Evolutionary conservation across 2,797 vertebrate species (phyloP).

Genomic region (Rhinoraja longicauda): DNA sequence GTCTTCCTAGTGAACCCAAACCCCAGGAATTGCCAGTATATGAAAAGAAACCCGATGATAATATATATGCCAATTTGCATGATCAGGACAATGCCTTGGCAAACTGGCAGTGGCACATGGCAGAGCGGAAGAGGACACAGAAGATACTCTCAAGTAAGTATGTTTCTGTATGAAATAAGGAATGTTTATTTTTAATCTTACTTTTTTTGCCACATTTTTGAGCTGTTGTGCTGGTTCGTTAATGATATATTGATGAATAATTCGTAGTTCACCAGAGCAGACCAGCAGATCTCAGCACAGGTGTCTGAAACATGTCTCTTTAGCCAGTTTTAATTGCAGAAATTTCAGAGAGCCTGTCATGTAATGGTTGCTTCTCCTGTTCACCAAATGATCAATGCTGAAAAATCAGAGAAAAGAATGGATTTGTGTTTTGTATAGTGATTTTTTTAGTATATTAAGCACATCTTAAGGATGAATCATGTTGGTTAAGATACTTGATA

Average conservation of each 20-base stretch:
- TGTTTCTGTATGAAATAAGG: neutral
- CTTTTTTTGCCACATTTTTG: neutral
- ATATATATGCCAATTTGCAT: constrained; percentile 43
- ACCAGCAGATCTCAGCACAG: too few species aligned
- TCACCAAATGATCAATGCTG: neutral
- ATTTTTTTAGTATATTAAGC: too few species aligned
- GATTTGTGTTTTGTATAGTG: neutral
- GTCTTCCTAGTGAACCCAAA: constrained; percentile 25
- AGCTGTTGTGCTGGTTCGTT: neutral
- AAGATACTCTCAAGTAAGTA: constrained; percentile 67
- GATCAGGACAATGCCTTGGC: constrained; percentile 65
- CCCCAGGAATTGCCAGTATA: constrained; percentile 35
- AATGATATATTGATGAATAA: neutral
- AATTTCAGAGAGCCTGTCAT: neutral
- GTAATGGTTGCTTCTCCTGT: neutral
- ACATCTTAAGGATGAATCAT: too few species aligned
- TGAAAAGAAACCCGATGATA: constrained; percentile 39
- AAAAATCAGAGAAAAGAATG: neutral
- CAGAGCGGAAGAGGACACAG: constrained; percentile 65
- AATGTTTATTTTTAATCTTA: neutral
- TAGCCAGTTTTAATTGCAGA: neutral
- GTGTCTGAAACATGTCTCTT: neutral
- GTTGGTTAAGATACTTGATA: too few species aligned
- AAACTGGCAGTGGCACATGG: constrained; percentile 70
- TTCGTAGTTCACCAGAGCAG: neutral